Conservation (phyloP, 2,797 vertebrate species). For the Micrastur ruficollis region DNA sequence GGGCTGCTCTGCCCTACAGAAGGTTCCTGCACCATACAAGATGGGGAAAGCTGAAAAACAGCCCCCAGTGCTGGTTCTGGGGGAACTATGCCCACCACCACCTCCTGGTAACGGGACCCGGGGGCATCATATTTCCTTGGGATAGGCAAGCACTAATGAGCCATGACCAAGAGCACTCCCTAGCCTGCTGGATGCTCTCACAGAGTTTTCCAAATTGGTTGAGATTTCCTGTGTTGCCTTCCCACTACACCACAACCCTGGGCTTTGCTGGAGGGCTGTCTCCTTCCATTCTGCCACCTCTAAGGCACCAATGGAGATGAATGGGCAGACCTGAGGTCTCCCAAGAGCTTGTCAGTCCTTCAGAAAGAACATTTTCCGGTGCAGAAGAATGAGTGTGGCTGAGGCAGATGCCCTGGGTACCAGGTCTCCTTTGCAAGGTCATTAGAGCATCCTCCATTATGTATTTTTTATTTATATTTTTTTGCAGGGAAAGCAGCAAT, state of each 20-base stretch:
- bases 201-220: not conserved
- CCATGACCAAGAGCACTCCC: not conserved
- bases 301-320: not conserved
- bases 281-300: not conserved
- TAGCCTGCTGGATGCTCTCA: not conserved
- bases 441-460: not conserved
- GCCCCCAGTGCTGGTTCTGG: rapidly evolving
- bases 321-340: not conserved
- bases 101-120: not conserved
- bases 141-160: not conserved
- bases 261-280: not conserved
- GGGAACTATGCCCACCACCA: not conserved
- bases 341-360: not conserved
- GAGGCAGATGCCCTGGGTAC: not conserved
- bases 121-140: not conserved
- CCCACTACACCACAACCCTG: not conserved
- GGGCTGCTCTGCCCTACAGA: not conserved
- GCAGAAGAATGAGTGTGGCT: not conserved
- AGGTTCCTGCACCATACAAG: rapidly evolving
- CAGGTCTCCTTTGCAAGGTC: not conserved
- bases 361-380: not conserved
- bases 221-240: not conserved
- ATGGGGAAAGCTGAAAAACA: not conserved
- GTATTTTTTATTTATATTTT: not conserved
- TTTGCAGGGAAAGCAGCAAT: not conserved